Conservation (phyloP, 1,140 invertebrate species). For the Temnothorax nylanderi region DNA sequence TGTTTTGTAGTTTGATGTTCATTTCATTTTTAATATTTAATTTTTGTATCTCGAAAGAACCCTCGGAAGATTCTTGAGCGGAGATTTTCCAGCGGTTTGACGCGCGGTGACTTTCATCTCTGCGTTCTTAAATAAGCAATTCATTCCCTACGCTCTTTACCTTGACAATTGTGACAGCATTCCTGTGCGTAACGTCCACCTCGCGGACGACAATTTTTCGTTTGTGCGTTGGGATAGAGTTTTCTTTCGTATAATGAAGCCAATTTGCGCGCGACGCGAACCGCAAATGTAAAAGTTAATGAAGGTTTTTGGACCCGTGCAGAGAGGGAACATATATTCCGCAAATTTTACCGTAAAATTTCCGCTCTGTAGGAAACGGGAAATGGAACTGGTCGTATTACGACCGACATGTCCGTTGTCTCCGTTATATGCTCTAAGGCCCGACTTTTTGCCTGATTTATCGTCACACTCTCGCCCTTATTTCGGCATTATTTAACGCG, state of each 20-base stretch:
- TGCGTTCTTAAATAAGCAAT: constrained; percentile 9
- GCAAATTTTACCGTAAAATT: constrained; percentile 52
- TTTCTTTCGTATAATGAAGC: constrained; percentile 53
- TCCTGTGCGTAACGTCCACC: constrained; percentile 13
- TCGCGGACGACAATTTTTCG: constrained; percentile 34
- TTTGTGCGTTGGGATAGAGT: constrained; percentile 13
- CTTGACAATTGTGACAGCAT: constrained; percentile 4
- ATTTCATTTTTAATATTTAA: not conserved
- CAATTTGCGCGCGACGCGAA: constrained; percentile 44
- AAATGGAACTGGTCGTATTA: constrained; percentile 65
- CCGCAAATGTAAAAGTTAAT: constrained; percentile 49
- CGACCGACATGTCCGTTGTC: constrained; percentile 51
- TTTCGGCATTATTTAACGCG: constrained; percentile 72
- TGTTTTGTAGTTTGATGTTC: not conserved
- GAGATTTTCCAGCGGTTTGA: not conserved
- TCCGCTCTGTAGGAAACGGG: constrained; percentile 7
- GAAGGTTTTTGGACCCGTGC: constrained; percentile 26
- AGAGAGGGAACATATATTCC: not conserved
- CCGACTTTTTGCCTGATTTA: constrained; percentile 67
- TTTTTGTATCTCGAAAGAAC: not conserved
- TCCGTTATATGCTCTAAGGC: constrained; percentile 47
- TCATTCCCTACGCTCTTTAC: not conserved
- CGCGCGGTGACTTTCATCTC: not conserved
- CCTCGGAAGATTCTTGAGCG: not conserved
- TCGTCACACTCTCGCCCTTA: constrained; percentile 59